Evolutionary conservation across 2,797 vertebrate species (phyloP), one percentile per base, ranked within the genome.

Genomic region (Rallus crepitans): DNA sequence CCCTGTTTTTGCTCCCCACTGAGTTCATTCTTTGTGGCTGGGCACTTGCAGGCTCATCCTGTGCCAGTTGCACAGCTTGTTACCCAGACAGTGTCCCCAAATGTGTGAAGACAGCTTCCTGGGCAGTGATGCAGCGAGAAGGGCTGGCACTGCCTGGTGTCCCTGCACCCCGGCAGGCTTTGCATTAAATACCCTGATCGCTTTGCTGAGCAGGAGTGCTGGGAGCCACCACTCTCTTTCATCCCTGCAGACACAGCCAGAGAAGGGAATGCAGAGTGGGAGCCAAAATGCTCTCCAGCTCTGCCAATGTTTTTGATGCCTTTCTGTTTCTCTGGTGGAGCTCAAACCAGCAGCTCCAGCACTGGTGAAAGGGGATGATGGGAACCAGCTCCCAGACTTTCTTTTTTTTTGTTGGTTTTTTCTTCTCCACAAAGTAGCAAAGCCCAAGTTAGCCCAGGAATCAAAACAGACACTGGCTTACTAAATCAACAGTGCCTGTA

Each of bases 281-380:
- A 94, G 97, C 97, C 97, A 97, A 97, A 96, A 48, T 9, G 18
- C 72, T 72, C n/a, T 47, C 45, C 39, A 30, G 57, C 66, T 37
- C 82, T 85, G 96, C 78, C 87, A 85, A 71, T 96, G 94, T 97
- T 97, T 93, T 79, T 56, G 85, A n/a, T 80, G 94, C 93, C 65
- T 95, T 96, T 97, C 94, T 97, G 47, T 97, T 97, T 97, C 82
- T 93, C 94, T 87, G 87, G 57, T 72, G 66, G 78, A 95, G 89
- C 95, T 94, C 83, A 24, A 96, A 95, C 50, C 45, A 47, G 90
- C 84, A 93, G 89, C 82, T 61, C 73, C 89, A 27, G 75, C 61
- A 19, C 77, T 87, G 79, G 87, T 82, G 69, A 40, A 66, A 79
- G 40, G 31, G 25, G 50, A 42, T 28, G 69, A 79, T 76, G 93